phyloP scores from a whole-genome alignment of 2,113 vertebrate species.

The Bostrychus sinensis region DNA sequence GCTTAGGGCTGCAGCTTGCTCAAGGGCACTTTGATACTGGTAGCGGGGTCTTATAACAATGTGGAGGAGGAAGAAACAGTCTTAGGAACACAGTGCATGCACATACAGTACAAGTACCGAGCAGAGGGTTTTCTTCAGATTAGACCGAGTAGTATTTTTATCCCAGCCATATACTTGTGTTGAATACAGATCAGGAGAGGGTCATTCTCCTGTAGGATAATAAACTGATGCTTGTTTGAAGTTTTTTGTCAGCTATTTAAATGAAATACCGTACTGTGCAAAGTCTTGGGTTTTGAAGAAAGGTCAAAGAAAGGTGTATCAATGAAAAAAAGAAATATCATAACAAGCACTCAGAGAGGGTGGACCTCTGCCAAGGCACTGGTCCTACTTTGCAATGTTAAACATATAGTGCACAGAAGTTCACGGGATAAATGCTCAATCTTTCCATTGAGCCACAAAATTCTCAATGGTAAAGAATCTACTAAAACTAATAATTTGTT shows the following conservation, averaged over 20 bases:
- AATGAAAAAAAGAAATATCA: no score
- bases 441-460: no score
- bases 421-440: no score
- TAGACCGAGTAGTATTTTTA: conserved; percentile 64
- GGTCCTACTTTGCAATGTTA: no score
- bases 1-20: conserved; percentile 15
- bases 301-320: no score
- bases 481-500: no score
- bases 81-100: conserved; percentile 45
- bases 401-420: no score
- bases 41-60: conserved; percentile 16
- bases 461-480: no score
- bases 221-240: conserved; percentile 64
- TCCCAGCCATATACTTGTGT: conserved; percentile 49
- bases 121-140: conserved; percentile 54
- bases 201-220: conserved; percentile 54
- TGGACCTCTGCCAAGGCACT: no score
- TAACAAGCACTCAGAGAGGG: no score
- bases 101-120: conserved; percentile 7
- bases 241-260: conserved; percentile 54
- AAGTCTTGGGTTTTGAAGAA: no score
- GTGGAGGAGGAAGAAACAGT: conserved; percentile 24
- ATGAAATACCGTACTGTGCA: conserved; percentile 39
- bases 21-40: conserved; percentile 10
- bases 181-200: conserved; percentile 52